Evolutionary conservation across 2,888 invertebrate genomes (phyloP).

Genomic region (Scaeva pyrastri): DNA sequence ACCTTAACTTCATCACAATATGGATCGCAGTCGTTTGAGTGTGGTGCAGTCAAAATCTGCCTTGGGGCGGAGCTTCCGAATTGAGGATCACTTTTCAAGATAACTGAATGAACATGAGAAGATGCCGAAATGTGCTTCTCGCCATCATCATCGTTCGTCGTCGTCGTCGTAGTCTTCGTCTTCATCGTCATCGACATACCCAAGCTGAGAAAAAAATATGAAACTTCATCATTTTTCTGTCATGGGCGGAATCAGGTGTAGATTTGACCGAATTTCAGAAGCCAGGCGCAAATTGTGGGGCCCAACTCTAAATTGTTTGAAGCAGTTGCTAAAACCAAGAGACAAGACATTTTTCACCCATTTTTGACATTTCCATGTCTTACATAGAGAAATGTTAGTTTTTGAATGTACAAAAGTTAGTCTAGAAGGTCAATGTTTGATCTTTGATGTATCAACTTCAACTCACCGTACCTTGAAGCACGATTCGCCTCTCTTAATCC

Average conservation of each 20-base stretch:
- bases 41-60: constrained; percentile 54
- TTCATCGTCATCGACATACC: neutral
- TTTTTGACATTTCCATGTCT: no score
- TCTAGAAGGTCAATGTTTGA: no score
- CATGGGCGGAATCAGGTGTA: constrained; percentile 11
- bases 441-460: no score
- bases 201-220: constrained; percentile 57
- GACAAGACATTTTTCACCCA: no score
- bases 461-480: no score
- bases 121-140: constrained; percentile 64
- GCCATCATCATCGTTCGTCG: constrained; percentile 2
- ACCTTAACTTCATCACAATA: constrained; percentile 51
- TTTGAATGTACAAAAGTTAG: no score
- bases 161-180: neutral
- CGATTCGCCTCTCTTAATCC: no score
- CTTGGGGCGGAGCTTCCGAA: constrained; percentile 79
- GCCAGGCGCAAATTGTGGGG: neutral
- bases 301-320: no score
- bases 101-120: constrained; percentile 77
- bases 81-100: constrained; percentile 77
- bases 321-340: no score
- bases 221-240: constrained; percentile 63
- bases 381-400: no score
- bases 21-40: constrained; percentile 20
- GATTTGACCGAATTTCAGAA: neutral